Evolutionary conservation across 2,888 invertebrate species (phyloP).

Genomic region (Papilio protenor): DNA sequence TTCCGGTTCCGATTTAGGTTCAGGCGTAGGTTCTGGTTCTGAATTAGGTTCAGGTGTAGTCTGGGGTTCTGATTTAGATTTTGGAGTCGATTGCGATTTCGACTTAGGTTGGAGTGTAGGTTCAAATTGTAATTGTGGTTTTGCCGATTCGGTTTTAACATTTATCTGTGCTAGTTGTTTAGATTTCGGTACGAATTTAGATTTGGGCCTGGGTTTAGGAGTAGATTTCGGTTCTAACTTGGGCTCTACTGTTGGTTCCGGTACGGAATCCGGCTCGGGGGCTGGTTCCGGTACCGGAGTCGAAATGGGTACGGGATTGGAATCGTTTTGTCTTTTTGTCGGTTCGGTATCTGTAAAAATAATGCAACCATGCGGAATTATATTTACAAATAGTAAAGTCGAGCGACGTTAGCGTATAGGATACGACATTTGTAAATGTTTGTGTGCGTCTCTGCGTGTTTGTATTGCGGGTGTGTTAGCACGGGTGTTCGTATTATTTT

Average conservation of each 20-base stretch:
- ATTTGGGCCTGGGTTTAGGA: constrained; percentile 63
- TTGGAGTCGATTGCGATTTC: constrained; percentile 60
- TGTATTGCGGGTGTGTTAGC: constrained; percentile 51
- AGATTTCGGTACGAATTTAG: constrained; percentile 63
- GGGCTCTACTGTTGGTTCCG: constrained; percentile 56
- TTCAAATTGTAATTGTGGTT: constrained; percentile 64
- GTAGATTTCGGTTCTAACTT: constrained; percentile 62
- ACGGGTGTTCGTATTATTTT: constrained; percentile 49
- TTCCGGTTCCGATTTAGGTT: constrained; percentile 77
- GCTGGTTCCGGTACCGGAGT: constrained; percentile 65
- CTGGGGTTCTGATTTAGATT: constrained; percentile 63
- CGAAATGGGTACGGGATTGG: constrained; percentile 49
- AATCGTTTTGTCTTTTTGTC: constrained; percentile 66
- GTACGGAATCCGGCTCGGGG: constrained; percentile 56
- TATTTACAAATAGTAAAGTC: constrained; percentile 36
- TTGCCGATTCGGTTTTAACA: constrained; percentile 67
- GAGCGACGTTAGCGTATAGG: constrained; percentile 23
- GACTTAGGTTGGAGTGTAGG: constrained; percentile 68
- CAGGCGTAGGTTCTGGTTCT: constrained; percentile 65
- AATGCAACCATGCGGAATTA: constrained; percentile 76
- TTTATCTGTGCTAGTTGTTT: constrained; percentile 68
- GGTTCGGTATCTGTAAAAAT: constrained; percentile 80
- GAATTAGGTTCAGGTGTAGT: constrained; percentile 67
- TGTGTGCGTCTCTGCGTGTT: constrained; percentile 41
- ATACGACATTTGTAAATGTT: constrained; percentile 36